Base-by-base conservation (phyloP, 2,113 vertebrate species). In the Pogonocichla stellata region DNA sequence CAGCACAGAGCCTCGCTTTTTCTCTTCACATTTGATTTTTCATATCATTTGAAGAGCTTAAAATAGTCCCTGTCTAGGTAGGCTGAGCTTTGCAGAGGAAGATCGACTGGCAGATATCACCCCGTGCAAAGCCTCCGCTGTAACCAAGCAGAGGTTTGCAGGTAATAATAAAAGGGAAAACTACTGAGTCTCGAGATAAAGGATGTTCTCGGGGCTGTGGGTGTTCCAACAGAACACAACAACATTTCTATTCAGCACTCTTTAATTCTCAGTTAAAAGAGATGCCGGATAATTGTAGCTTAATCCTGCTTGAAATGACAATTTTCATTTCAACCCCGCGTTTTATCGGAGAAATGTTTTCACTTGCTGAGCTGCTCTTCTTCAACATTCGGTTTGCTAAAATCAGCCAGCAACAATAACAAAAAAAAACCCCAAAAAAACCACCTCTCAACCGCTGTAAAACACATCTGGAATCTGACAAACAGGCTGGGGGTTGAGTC, bases 151-250 rank as follows among this genome's bases (percentile, higher is more conserved):
- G 54, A 54, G 92, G 19, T 36, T 77, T 57, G 70, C 71, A 72
- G 80, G 81, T 47, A 54, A 69, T 66, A 85, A 82, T 67, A 50
- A 57, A 57, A 40, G 71, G 74, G 58, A 70, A 83, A 90, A 77
- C 24, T 69, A 50, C 53, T 5, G 38, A 42, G 4, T 80, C 86
- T 75, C 56, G 6, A 90, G 92, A 88, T 82, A 69, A 93, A 94
- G 54, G 92, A 65, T 90, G 92, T 87, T 92, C 93, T 81, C 36
- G 1, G 23, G 82, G 73, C 84, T 67, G 95, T 95, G 87, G 95
- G 90, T 95, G 95, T 96, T 96, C 74, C 90, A 90, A 90, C 78
- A 86, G 87, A 95, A 65, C 92, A 90, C 94, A 92, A 77, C 93
- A 95, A 77, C 71, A 81, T 73, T 87, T 42, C 90, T 50, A 69